phyloP scores from a whole-genome alignment of 1,140 invertebrate genomes.

The Paracyclopina nana region DNA sequence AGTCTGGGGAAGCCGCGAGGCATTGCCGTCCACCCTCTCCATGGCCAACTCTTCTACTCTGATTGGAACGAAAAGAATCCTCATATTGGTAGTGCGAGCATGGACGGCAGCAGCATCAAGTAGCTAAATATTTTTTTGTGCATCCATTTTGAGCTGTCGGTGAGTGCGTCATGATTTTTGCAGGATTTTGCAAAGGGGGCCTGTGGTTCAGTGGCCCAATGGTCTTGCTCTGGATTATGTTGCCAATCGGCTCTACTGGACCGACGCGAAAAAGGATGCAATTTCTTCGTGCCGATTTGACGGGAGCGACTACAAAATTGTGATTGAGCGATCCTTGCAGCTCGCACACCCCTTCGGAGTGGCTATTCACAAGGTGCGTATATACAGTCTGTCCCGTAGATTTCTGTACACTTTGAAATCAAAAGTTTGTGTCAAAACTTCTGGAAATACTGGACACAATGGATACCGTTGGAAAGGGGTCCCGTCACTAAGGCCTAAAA shows the following conservation, averaged over 20 bases:
- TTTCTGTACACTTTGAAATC: too few species aligned
- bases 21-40: conserved; percentile 62
- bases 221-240: conserved; percentile 65
- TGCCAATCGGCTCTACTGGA: conserved; percentile 62
- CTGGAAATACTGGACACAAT: too few species aligned
- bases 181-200: conserved; percentile 20
- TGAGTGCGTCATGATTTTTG: too few species aligned
- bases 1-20: conserved; percentile 58
- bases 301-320: conserved; percentile 49
- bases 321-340: conserved; percentile 23
- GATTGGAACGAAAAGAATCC: conserved; percentile 64
- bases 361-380: conserved; percentile 46
- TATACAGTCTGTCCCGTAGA: too few species aligned
- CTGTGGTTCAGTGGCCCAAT: conserved; percentile 57
- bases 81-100: conserved; percentile 55
- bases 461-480: too few species aligned
- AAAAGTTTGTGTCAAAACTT: too few species aligned
- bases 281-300: conserved; percentile 65
- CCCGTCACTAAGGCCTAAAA: too few species aligned
- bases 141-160: not conserved
- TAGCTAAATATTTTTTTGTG: conserved; percentile 37
- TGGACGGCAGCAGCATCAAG: conserved; percentile 59
- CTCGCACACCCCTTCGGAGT: conserved; percentile 55
- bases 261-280: conserved; percentile 60
- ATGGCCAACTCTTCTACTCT: conserved; percentile 73